phyloP scores from a whole-genome alignment of 1,140 invertebrate species.

The Elymnias hypermnestra region DNA sequence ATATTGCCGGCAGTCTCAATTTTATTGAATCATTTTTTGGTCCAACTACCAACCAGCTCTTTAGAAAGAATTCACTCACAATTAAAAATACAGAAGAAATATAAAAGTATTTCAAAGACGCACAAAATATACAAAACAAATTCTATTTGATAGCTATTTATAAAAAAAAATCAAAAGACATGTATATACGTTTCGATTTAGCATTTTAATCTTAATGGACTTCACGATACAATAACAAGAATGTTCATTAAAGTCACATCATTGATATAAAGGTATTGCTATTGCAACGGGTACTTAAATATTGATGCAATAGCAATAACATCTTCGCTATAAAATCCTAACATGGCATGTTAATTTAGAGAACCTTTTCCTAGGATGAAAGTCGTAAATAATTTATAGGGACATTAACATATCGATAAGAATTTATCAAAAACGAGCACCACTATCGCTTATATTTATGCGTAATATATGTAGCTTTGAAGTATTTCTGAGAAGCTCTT shows the following conservation, averaged over 20 bases:
- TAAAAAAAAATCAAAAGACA: too few species aligned
- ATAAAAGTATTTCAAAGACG: too few species aligned
- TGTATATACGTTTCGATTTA: too few species aligned
- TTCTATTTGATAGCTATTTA: too few species aligned
- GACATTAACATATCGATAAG: slow-evolving; percentile 16
- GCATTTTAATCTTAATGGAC: too few species aligned
- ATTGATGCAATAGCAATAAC: slow-evolving; percentile 4
- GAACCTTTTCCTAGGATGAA: slow-evolving; percentile 6
- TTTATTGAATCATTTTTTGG: too few species aligned
- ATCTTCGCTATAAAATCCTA: slow-evolving; percentile 1
- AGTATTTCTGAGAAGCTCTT: slow-evolving; percentile 3
- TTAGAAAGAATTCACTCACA: too few species aligned
- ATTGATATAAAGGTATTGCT: neutral
- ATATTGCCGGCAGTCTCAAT: too few species aligned
- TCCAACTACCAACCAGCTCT: too few species aligned
- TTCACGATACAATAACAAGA: neutral
- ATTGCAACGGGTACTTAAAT: neutral
- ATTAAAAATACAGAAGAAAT: too few species aligned
- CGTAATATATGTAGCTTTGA: slow-evolving; percentile 2
- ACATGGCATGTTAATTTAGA: slow-evolving; percentile 14
- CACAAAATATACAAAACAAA: too few species aligned
- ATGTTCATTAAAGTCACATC: neutral
- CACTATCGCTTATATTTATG: slow-evolving; percentile 18
- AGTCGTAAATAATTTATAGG: slow-evolving; percentile 20
- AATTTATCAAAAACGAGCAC: slow-evolving; percentile 11